Evolutionary conservation across 2,888 invertebrate genomes (phyloP).

Genomic region (Caenorhabditis doughertyi): DNA sequence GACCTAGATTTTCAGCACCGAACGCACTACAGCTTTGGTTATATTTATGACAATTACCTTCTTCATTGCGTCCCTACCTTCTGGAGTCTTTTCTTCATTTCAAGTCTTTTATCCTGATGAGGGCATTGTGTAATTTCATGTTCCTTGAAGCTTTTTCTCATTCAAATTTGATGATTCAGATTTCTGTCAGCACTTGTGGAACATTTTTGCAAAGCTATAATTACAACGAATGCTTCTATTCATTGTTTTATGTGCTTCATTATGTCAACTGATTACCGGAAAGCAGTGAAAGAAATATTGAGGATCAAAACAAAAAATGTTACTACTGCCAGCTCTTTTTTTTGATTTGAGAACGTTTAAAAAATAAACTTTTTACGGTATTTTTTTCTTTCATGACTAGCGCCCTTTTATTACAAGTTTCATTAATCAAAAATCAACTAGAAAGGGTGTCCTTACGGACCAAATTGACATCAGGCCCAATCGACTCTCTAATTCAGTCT

Average conservation of each 20-base stretch:
- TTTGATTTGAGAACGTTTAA: no score
- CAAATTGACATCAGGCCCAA: no score
- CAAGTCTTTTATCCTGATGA: conserved; percentile 9
- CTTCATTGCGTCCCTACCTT: conserved; percentile 28
- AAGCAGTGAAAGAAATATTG: neutral
- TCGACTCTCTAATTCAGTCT: no score
- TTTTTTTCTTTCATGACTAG: no score
- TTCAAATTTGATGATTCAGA: no score
- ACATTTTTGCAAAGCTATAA: neutral
- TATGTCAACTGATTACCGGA: conserved; percentile 4
- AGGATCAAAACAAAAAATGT: neutral
- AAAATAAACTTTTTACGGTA: no score
- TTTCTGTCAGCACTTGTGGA: neutral
- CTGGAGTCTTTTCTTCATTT: conserved; percentile 7
- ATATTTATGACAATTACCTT: conserved; percentile 24
- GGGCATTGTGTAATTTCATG: conserved; percentile 33
- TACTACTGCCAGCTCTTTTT: no score
- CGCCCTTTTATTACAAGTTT: no score
- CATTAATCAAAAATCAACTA: no score
- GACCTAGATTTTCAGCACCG: conserved; percentile 37
- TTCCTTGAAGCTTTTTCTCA: no score
- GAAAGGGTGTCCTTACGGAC: no score
- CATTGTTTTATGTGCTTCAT: conserved; percentile 3
- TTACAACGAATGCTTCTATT: neutral
- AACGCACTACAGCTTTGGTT: conserved; percentile 21